These are phyloP conservation scores for Rutilus rutilus DNA, from an alignment of 2,113 vertebrate genomes.

Conservation along the genomic window DNA sequence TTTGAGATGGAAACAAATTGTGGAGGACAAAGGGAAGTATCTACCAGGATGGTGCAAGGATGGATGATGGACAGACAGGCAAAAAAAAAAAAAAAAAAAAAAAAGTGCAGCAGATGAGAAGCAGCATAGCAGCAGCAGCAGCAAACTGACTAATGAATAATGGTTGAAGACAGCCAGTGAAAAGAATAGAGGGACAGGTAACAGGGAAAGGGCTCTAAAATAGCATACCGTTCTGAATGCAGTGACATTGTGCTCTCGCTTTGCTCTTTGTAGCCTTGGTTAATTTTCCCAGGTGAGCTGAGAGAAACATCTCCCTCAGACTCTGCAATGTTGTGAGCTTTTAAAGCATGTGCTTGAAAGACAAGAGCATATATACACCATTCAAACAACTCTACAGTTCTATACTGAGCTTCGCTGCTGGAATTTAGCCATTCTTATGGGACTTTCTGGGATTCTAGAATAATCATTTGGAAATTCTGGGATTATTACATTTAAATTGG, in stretches of 20 bases:
- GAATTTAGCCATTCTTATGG: neutral
- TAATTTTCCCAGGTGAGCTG: neutral
- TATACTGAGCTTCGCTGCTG: neutral
- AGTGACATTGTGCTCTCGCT: constrained; percentile 11
- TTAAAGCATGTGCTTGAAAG: constrained; percentile 23
- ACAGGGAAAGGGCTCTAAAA: neutral
- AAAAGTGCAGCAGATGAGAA: constrained; percentile 47
- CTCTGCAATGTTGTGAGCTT: neutral
- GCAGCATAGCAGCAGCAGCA: constrained; percentile 67
- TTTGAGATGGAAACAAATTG: constrained; percentile 62
- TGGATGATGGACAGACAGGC: neutral
- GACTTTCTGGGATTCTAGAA: neutral
- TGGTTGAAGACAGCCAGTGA: constrained; percentile 39
- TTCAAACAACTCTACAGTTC: neutral
- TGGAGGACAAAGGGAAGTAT: constrained; percentile 42
- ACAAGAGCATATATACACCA: neutral
- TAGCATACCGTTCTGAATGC: neutral
- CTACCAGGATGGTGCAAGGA: constrained; percentile 20
- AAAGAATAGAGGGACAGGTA: neutral
- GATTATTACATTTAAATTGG: neutral
- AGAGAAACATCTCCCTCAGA: neutral
- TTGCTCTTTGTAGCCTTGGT: constrained; percentile 2
- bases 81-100: constrained; percentile 33
- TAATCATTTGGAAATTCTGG: neutral
- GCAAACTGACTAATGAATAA: constrained; percentile 51